Base-by-base conservation (phyloP, 2,888 invertebrate genomes). In the Microchrysa polita region DNA sequence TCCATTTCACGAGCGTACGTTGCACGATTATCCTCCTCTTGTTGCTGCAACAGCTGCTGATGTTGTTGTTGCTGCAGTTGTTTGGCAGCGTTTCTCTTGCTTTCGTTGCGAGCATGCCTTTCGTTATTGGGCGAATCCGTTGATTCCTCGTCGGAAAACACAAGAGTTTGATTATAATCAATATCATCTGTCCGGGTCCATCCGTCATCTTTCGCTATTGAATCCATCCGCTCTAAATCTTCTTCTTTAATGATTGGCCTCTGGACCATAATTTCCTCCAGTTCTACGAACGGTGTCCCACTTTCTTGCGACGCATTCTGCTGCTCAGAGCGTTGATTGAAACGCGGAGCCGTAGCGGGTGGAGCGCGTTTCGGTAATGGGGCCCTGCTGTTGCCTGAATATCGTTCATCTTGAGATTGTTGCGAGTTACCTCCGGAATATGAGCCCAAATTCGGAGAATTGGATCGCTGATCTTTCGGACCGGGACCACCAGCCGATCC, bases 141-240 rank as follows among this genome's bases (percentile, higher is more conserved):
- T 71, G 87, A 87, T 84, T 97, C 97, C 80, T 96, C 96, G 86
- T 97, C 97, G 81, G 96, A 96, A 86, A 97, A 97, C 78, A 94
- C 92, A 82, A 97, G 86, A 85, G 96, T 96, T 87, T 96, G 94
- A 87, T 95, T 94, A 83, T 96, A 97, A 86, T 97, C 96, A 82
- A 97, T 94, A 83, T 96, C 96, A 82, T 95, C 95, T 80, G 94
- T 92, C 78, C 92, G 92, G 74, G 94, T 93, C 97, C 97, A 97
- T 77, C 96, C 96, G 80, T 93, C 92, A 81, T 95, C 93, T 80
- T 93, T 91, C 59, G 93, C 90, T 79, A 96, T 93, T 82, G 96
- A 93, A 85, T 97, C 97, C 87, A 97, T 92, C 74, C 94, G 93
- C 80, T 92, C 94, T 80, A 97, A 88, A 84, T 96, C 96, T 83